Base-by-base conservation (phyloP, 1,140 invertebrate species). In the Rhizoglyphus robini region DNA sequence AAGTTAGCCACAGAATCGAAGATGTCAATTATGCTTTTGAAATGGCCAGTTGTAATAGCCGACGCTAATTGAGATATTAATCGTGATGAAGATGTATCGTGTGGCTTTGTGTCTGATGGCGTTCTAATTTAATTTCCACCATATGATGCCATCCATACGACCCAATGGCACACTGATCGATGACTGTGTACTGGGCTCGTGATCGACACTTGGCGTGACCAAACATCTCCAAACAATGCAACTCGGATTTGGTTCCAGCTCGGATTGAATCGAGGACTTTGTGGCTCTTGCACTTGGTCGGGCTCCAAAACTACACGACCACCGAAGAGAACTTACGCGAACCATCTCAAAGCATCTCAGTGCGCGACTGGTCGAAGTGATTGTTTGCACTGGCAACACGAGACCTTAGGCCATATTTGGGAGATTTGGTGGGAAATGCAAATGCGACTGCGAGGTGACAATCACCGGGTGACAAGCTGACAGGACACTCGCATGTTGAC, bases 401-500 rank as follows among this genome's bases (percentile, higher is more conserved):
- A n/a, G n/a, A n/a, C n/a, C n/a, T n/a, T n/a, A n/a, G n/a, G n/a
- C n/a, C n/a, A n/a, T n/a, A n/a, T n/a, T n/a, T n/a, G n/a, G n/a
- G 36, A 8, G 36, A 41, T 8, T 54, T 20, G 51, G 51, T 54
- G 51, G 51, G 51, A 54, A 54, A 54, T 54, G 51, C 51, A 54
- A 54, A 54, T 54, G 51, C 8, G n/a, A 41, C 36, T 11, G 18
- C 18, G 8, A 41, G 36, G 15, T 41, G 51, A 41, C 36, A 41
- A 41, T 41, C 36, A 41, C 15, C 8, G 36, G 23, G 23, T 54
- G 51, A 54, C 51, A 54, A 54, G 51, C 51, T 54, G 51, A 8
- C 51, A 54, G 51, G 51, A 54, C 51, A 46, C 41, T 46, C 23
- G 41, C 51, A 54, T 54, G 51, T 54, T 54, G 51, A 54, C 51